phyloP scores from a whole-genome alignment of 2,888 invertebrate species.

The Melipona beecheii region DNA sequence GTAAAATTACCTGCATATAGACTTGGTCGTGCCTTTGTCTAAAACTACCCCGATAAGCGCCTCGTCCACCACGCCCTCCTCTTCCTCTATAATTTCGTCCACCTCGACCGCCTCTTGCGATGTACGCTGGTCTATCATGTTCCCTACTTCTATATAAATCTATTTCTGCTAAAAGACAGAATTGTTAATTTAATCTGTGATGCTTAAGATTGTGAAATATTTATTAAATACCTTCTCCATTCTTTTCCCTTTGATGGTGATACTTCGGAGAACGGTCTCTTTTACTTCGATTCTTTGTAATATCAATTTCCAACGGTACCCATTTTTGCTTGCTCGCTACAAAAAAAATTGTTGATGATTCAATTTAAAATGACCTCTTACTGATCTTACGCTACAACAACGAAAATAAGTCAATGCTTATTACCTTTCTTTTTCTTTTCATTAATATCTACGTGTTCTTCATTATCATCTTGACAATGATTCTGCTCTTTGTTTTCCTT shows the following conservation, averaged over 20 bases:
- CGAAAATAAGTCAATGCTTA: not conserved
- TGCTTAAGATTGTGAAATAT: not conserved
- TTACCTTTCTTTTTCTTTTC: slow-evolving; percentile 85
- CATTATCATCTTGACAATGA: slow-evolving; percentile 82
- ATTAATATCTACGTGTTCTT: slow-evolving; percentile 82
- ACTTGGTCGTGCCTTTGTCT: slow-evolving; percentile 85
- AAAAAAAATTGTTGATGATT: slow-evolving; percentile 49
- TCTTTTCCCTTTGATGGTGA: slow-evolving; percentile 80
- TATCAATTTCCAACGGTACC: slow-evolving; percentile 95
- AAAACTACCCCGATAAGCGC: slow-evolving; percentile 83
- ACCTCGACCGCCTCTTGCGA: slow-evolving; percentile 78
- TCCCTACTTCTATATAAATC: slow-evolving; percentile 81
- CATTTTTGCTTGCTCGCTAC: slow-evolving; percentile 90
- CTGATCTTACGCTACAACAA: not conserved
- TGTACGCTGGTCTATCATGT: slow-evolving; percentile 78
- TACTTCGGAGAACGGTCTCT: slow-evolving; percentile 86
- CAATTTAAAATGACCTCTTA: not conserved
- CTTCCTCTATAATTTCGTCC: slow-evolving; percentile 82
- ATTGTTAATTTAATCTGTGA: slow-evolving; percentile 18
- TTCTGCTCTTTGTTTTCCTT: slow-evolving; percentile 82
- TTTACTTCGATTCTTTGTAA: slow-evolving; percentile 89
- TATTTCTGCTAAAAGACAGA: slow-evolving; percentile 66
- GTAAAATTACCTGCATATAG: slow-evolving; percentile 82
- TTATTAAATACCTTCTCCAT: slow-evolving; percentile 68
- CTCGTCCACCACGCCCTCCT: slow-evolving; percentile 85